These are phyloP conservation scores for Anguilla pacifica DNA, from an alignment of 2,797 vertebrate species.

Conservation along the genomic window DNA sequence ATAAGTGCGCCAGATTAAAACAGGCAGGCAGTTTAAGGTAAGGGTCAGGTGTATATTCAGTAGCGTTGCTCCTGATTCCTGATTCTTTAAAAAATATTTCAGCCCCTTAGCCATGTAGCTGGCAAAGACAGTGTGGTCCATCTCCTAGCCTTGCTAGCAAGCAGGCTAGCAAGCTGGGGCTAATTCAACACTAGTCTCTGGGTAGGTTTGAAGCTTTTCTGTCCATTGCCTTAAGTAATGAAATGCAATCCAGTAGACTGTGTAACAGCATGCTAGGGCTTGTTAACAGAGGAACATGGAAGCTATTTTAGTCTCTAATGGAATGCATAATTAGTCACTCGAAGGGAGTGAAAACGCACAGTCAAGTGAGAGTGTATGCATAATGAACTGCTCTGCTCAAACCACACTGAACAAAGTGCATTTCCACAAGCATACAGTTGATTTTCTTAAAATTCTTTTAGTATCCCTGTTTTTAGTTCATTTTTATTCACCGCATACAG, in stretches of 20 bases:
- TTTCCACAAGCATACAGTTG: background rate
- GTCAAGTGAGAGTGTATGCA: background rate
- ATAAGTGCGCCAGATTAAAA: background rate
- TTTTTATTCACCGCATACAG: background rate
- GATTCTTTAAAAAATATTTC: background rate
- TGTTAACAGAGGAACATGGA: background rate
- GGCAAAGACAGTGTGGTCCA: background rate
- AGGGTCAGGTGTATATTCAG: background rate
- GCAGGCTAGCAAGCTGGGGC: background rate
- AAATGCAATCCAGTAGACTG: constrained; percentile 8
- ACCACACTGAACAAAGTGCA: background rate
- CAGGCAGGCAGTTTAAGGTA: background rate
- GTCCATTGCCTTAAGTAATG: background rate
- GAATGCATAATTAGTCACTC: background rate
- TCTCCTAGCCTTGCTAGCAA: background rate
- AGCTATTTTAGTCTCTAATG: background rate
- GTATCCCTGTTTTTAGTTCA: background rate
- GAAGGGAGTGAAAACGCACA: constrained; percentile 2
- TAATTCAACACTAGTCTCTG: background rate
- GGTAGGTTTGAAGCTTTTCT: background rate
- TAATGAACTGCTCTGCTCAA: background rate
- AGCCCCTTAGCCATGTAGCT: background rate
- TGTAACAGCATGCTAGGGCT: background rate
- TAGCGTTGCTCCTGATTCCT: background rate
- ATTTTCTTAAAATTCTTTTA: background rate